Conservation (phyloP, 2,888 invertebrate species). For the Tachina fera region DNA sequence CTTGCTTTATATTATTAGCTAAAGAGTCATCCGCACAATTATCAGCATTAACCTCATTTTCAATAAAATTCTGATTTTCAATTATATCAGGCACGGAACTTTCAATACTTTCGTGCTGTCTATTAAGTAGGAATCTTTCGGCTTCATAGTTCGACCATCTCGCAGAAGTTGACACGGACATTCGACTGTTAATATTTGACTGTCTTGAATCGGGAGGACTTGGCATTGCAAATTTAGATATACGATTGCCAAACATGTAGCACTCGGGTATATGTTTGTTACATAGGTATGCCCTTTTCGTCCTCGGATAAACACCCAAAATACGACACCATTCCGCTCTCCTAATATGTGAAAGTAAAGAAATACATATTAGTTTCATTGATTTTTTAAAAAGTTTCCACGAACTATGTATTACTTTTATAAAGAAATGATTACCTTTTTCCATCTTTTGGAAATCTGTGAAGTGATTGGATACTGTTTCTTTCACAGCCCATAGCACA, state of each 20-base stretch:
- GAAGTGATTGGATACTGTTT: too few relatives aligned
- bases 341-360: conserved; percentile 11
- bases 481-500: too few relatives aligned
- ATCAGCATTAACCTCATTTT: not conserved
- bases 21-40: not conserved
- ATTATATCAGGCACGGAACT: not conserved
- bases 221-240: conserved; percentile 32
- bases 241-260: conserved; percentile 10
- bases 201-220: conserved; percentile 21
- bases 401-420: too few relatives aligned
- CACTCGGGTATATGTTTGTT: not conserved
- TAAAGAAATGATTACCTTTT: too few relatives aligned
- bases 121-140: not conserved
- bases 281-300: not conserved
- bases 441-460: too few relatives aligned
- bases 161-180: too few relatives aligned
- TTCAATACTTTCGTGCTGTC: not conserved
- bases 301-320: conserved; percentile 28
- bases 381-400: not conserved
- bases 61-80: too few relatives aligned
- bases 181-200: not conserved
- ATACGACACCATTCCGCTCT: conserved; percentile 53
- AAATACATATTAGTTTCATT: not conserved
- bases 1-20: not conserved
- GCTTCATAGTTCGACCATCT: too few relatives aligned